Evolutionary conservation across 2,113 vertebrate species (phyloP), one percentile per base, ranked within the genome.

Genomic region (Corythaeola cristata): DNA sequence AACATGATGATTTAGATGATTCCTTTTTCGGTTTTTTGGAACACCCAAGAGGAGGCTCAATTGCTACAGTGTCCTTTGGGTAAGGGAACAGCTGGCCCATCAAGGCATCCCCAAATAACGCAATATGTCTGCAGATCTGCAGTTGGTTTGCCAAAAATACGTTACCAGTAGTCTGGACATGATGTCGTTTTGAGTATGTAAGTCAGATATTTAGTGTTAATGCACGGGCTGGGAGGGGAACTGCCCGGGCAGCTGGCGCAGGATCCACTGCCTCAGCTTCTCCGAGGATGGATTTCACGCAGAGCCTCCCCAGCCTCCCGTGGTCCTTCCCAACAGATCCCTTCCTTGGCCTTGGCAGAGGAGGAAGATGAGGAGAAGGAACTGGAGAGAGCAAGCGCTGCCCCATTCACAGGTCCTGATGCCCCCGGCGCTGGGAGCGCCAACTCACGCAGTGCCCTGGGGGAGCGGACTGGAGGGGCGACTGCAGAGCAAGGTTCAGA

Each of bases 381-480:
- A 11, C 32, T 30, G 37, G 32, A 64, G 44, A 14, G 32, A 16
- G 11, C 37, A 11, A 32, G 26, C 4, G 3, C 44, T 49, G 44
- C 12, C 14, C 30, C 63, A 4, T 44, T 22, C 13, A 14, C 8
- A 8, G 64, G 18, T 55, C 60, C 53, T 9, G 20, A 21, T 45
- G 26, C 10, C 21, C 45, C 30, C 45, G 22, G 82, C 0, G 3
- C 50, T 14, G 50, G 4, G 0, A 56, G 47, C 35, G 19, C 37
- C 24, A 30, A 7, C 41, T 56, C 13, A 33, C 50, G 11, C 33
- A 5, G 39, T 11, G 30, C 35, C 32, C 83, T 50, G 53, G 24
- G 1, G 0, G n/a, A 41, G n/a, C 4, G 2, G n/a, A 5, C 39
- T 9, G 39, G n/a, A 49, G n/a, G 19, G 41, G 8, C 12, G 12